Evolutionary conservation across 2,797 vertebrate species (phyloP).

Genomic region (Cryptoblepharus egeriae): DNA sequence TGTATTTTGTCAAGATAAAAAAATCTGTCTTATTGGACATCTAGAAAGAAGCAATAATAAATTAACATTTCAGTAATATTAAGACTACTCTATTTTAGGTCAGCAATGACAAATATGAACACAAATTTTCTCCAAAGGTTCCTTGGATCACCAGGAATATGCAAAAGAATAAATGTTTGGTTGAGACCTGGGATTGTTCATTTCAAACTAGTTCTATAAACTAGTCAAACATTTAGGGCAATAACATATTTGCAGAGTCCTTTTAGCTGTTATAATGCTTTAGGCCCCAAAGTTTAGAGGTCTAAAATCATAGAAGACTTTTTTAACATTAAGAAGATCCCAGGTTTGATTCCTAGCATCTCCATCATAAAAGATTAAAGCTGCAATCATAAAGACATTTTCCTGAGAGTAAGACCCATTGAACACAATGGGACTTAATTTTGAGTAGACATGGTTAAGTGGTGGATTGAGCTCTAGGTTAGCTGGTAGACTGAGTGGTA

Average conservation of each 20-base stretch:
- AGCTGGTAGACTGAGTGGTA: too few relatives aligned
- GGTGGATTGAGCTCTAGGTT: too few relatives aligned
- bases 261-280: neutral
- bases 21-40: neutral
- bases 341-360: too few relatives aligned
- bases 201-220: neutral
- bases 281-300: too few relatives aligned
- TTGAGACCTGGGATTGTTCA: neutral
- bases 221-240: neutral
- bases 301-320: too few relatives aligned
- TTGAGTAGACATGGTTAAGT: too few relatives aligned
- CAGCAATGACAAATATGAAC: neutral
- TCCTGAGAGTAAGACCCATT: too few relatives aligned
- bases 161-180: neutral
- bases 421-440: too few relatives aligned
- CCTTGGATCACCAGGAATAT: neutral
- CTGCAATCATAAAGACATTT: too few relatives aligned
- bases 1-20: neutral
- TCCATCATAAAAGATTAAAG: too few relatives aligned
- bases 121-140: neutral
- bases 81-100: constrained; percentile 12
- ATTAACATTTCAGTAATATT: constrained; percentile 5
- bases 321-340: too few relatives aligned
- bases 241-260: neutral
- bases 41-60: constrained; percentile 7